These are phyloP conservation scores for Sebastes variabilis DNA, from an alignment of 2,797 vertebrate genomes.

Conservation along the genomic window DNA sequence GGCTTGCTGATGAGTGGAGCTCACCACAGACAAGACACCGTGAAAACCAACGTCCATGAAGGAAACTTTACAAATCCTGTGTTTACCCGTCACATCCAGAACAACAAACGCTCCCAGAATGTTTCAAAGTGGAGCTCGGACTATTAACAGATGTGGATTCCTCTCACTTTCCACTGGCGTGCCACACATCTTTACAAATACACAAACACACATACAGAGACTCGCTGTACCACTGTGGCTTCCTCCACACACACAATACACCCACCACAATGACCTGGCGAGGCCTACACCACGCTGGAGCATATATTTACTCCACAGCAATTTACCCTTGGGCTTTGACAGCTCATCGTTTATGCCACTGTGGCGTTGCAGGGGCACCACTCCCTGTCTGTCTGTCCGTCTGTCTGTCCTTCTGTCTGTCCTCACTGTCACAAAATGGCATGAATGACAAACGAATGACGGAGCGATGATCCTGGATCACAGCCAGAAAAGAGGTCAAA, in stretches of 20 bases:
- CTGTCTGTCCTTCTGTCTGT: conserved; percentile 30
- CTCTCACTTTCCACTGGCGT: conserved; percentile 69
- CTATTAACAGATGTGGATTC: conserved; percentile 65
- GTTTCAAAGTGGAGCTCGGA: conserved; percentile 42
- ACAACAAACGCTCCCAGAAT: conserved; percentile 54
- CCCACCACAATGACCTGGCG: conserved; percentile 73
- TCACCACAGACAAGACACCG: conserved; percentile 59
- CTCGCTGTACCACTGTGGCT: conserved; percentile 55
- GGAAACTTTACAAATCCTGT: conserved; percentile 38
- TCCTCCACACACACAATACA: conserved; percentile 69
- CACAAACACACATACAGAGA: conserved; percentile 57
- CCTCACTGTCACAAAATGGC: conserved; percentile 27
- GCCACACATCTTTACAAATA: conserved; percentile 58
- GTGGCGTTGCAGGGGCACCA: conserved; percentile 68
- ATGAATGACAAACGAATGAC: conserved; percentile 18
- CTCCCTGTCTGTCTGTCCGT: conserved; percentile 70
- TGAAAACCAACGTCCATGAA: conserved; percentile 26
- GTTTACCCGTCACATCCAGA: conserved; percentile 52
- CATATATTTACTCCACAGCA: conserved; percentile 76
- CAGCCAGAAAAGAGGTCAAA: neutral
- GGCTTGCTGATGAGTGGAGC: conserved; percentile 47
- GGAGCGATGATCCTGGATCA: neutral
- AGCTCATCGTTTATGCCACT: conserved; percentile 75
- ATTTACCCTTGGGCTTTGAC: conserved; percentile 73
- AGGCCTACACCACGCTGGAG: conserved; percentile 50